A percentile compares a stretch with the other conserved stretches of the same genome.
phyloP scores from a whole-genome alignment of 2,797 vertebrate genomes.

The Eulemur mongoz region DNA sequence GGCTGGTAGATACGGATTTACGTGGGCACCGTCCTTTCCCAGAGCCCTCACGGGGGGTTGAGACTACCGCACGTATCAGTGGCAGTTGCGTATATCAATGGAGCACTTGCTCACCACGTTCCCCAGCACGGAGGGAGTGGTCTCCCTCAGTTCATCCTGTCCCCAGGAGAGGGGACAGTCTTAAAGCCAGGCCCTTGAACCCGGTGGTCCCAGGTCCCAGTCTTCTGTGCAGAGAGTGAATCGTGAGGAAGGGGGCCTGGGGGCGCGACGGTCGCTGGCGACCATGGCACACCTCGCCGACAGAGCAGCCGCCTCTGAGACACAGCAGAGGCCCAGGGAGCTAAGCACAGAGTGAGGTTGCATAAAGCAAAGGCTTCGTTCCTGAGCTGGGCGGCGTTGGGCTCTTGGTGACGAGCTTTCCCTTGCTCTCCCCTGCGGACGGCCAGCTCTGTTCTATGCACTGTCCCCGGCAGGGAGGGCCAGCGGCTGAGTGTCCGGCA shows the following conservation, averaged over 20 bases:
- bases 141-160: background rate
- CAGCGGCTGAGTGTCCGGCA: background rate
- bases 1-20: background rate
- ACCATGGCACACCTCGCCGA: background rate
- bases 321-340: background rate
- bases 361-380: background rate
- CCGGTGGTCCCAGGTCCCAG: background rate
- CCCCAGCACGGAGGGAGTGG: background rate
- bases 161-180: background rate
- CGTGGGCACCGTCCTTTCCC: accelerated
- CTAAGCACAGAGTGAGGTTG: accelerated
- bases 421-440: background rate
- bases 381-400: accelerated
- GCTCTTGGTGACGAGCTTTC: accelerated
- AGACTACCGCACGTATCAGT: accelerated
- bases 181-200: background rate
- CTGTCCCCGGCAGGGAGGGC: background rate
- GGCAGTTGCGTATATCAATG: background rate
- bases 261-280: accelerated
- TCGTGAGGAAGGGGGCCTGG: background rate
- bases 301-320: background rate
- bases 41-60: accelerated
- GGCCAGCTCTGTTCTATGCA: background rate
- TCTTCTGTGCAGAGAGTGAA: background rate
- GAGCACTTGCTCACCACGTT: background rate